A percentile compares a stretch with the other conserved stretches of the same genome.
Evolutionary conservation across 1,140 invertebrate genomes (phyloP).

Genomic region (Trichonephila inaurata): DNA sequence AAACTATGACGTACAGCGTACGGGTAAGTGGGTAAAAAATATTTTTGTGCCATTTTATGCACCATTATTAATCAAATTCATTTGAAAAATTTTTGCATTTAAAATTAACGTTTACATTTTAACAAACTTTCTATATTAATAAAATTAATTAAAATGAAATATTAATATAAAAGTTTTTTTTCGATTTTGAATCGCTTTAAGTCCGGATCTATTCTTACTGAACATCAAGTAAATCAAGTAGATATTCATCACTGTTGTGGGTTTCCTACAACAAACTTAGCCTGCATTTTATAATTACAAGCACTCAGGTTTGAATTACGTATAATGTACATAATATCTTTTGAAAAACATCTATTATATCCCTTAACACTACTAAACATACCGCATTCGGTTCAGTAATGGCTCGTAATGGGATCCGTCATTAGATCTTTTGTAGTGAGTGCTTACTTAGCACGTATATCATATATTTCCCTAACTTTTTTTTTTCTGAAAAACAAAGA

Average conservation of each 20-base stretch:
- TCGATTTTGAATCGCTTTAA: too few relatives aligned
- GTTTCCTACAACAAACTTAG: neutral
- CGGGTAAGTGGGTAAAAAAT: too few relatives aligned
- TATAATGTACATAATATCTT: conserved; percentile 35
- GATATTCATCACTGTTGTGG: neutral
- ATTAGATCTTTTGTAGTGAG: conserved; percentile 29
- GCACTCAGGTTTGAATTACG: neutral
- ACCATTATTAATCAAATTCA: too few relatives aligned
- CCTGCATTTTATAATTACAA: neutral
- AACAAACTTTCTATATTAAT: too few relatives aligned
- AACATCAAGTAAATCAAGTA: neutral
- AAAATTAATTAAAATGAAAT: too few relatives aligned
- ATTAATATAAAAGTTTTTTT: too few relatives aligned
- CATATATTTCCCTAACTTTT: neutral
- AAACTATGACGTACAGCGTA: too few relatives aligned
- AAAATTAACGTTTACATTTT: too few relatives aligned
- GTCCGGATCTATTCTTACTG: too few relatives aligned
- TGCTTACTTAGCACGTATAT: conserved; percentile 9
- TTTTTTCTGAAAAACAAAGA: neutral
- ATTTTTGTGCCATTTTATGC: too few relatives aligned
- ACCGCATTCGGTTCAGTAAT: neutral
- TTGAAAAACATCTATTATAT: conserved; percentile 22
- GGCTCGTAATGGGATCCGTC: conserved; percentile 38
- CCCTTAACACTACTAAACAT: neutral
- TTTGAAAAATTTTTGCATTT: too few relatives aligned